Evolutionary conservation across 1,140 invertebrate genomes (phyloP).

Genomic region (Brachionus manjavacas): DNA sequence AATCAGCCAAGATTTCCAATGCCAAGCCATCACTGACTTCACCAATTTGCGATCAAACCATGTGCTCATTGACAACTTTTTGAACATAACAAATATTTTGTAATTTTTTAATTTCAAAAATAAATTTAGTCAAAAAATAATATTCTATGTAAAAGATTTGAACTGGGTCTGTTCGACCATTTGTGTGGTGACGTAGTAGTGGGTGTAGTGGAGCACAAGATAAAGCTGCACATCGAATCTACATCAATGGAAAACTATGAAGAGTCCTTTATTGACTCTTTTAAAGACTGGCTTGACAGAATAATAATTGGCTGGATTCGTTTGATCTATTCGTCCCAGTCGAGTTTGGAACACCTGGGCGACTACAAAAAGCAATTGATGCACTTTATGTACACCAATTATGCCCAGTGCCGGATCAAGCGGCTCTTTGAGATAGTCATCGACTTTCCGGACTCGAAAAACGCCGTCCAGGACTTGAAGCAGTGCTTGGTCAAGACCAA

Average conservation of each 20-base stretch:
- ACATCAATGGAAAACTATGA: conserved; percentile 77
- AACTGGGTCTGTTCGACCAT: conserved; percentile 29
- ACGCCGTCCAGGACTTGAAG: conserved; percentile 81
- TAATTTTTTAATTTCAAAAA: background rate
- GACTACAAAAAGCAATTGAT: conserved; percentile 62
- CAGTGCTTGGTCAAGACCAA: conserved; percentile 77
- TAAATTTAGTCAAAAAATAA: background rate
- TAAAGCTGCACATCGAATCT: conserved; percentile 71
- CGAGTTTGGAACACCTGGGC: conserved; percentile 59
- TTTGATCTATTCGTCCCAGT: conserved; percentile 63
- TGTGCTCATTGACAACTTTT: background rate
- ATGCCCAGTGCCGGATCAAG: conserved; percentile 77
- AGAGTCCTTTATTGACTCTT: conserved; percentile 66
- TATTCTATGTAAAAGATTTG: background rate
- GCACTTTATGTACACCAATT: conserved; percentile 80
- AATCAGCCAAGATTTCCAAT: background rate
- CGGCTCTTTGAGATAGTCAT: conserved; percentile 93
- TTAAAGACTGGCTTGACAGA: conserved; percentile 77
- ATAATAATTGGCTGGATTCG: conserved; percentile 76
- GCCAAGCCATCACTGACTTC: background rate
- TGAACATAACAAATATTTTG: conserved; percentile 3
- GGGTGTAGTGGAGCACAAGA: conserved; percentile 57
- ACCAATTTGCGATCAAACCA: background rate
- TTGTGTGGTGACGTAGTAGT: conserved; percentile 34
- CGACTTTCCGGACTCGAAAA: conserved; percentile 89